Base-by-base conservation (phyloP, 2,113 vertebrate genomes). In the Ceratotherium simum region DNA sequence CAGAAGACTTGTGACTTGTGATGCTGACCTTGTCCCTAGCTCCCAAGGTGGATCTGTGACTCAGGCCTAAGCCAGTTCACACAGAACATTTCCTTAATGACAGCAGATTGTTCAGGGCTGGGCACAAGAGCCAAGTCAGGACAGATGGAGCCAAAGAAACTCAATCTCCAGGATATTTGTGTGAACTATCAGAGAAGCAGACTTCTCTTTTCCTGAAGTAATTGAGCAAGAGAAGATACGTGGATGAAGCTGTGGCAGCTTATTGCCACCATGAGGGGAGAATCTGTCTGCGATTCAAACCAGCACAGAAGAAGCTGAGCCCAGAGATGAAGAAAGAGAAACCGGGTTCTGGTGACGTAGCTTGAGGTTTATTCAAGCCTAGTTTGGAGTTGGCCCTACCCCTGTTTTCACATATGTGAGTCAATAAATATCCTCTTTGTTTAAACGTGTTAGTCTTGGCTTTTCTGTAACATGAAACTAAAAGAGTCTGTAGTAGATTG, bases 71-170 rank as follows among this genome's bases (percentile, higher is more conserved):
- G 56, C 18, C 16, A 64, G 25, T 75, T 86, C 69, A 92, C 48
- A 73, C 1, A 85, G 58, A 78, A 73, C 58, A 58, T 85, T 89
- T 88, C 83, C 79, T 67, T 42, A 56, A 67, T 42, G 56, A 82
- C 25, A 76, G 78, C 21, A 2, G 86, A 76, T 81, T 95, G 56
- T 81, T 85, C n/a, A 31, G 73, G 8, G 20, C 29, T 86, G 17
- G 75, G n/a, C 48, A 39, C 27, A 56, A 54, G 58, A 87, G 76
- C 48, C 48, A 82, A 83, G 48, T 80, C 42, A 90, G 79, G 91
- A 70, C 73, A 89, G 54, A 67, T 33, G 79, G 23, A 91, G 67
- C 42, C 93, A 83, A 92, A 93, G 85, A 95, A 70, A 90, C 42
- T 8, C 17, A 73, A 0, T 85, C 81, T 94, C 83, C 36, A 64